Conservation (phyloP, 2,113 vertebrate genomes). For the Ophthalmolycus amberensis region DNA sequence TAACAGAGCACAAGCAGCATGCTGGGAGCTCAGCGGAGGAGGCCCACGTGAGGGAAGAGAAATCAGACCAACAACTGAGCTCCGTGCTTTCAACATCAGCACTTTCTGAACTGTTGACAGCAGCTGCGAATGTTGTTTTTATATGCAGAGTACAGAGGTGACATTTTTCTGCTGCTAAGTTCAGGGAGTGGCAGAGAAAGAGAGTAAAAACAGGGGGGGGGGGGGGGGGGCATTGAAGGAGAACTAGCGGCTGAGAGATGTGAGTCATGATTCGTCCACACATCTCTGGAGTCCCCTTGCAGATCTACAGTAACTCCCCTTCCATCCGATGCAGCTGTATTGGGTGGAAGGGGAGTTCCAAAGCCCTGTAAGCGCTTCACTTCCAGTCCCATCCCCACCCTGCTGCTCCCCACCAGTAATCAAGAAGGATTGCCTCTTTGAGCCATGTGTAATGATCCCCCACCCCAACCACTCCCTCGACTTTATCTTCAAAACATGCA, state of each 20-base stretch:
- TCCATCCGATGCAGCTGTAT: conserved; percentile 48
- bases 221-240: neutral
- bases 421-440: conserved; percentile 61
- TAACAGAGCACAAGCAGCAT: conserved; percentile 38
- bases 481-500: conserved; percentile 38
- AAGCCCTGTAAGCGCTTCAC: conserved; percentile 44
- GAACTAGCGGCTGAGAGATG: conserved; percentile 35
- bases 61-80: conserved; percentile 37
- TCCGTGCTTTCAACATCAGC: conserved; percentile 27
- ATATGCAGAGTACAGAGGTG: conserved; percentile 29
- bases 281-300: conserved; percentile 44
- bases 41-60: conserved; percentile 40
- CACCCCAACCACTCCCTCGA: neutral
- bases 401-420: conserved; percentile 34
- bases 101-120: conserved; percentile 3
- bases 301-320: conserved; percentile 34
- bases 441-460: conserved; percentile 25
- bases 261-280: conserved; percentile 68
- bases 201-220: conserved; percentile 19
- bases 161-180: conserved; percentile 27
- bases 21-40: conserved; percentile 21
- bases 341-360: conserved; percentile 28
- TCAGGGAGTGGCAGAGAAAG: conserved; percentile 64
- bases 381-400: conserved; percentile 60
- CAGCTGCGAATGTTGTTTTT: conserved; percentile 26